Conservation (phyloP, 2,888 invertebrate genomes). For the Tanytarsus gracilentus region DNA sequence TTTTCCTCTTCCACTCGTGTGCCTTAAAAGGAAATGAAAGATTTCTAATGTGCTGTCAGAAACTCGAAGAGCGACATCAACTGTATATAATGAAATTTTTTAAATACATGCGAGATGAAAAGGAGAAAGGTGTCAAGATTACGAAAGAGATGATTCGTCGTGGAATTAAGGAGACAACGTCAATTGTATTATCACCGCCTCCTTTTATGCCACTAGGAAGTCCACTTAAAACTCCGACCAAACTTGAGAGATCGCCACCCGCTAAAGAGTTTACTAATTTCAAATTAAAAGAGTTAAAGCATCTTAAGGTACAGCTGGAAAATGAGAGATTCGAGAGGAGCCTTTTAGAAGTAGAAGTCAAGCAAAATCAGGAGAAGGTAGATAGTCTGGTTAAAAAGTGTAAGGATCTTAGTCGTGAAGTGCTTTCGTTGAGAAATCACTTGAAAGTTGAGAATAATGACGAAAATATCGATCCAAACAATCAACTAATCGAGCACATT, state of each 20-base stretch:
- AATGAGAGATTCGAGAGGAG: slow-evolving; percentile 39
- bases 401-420: background rate
- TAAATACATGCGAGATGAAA: too few relatives aligned
- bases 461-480: slow-evolving; percentile 18
- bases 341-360: slow-evolving; percentile 37
- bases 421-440: background rate
- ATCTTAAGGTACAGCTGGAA: slow-evolving; percentile 38
- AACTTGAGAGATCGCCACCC: slow-evolving; percentile 35
- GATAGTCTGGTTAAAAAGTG: slow-evolving; percentile 1
- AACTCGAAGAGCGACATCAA: slow-evolving; percentile 36
- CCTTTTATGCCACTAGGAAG: slow-evolving; percentile 26
- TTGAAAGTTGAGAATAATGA: background rate
- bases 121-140: too few relatives aligned
- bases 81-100: slow-evolving; percentile 37
- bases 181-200: background rate
- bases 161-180: background rate
- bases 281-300: slow-evolving; percentile 37
- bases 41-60: slow-evolving; percentile 38
- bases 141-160: background rate
- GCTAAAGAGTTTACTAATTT: slow-evolving; percentile 37
- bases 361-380: slow-evolving; percentile 36
- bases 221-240: slow-evolving; percentile 34
- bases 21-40: slow-evolving; percentile 35
- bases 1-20: slow-evolving; percentile 40
- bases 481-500: background rate